Evolutionary conservation across 1,140 invertebrate species (phyloP).

Genomic region (Anagrus nilaparvatae): DNA sequence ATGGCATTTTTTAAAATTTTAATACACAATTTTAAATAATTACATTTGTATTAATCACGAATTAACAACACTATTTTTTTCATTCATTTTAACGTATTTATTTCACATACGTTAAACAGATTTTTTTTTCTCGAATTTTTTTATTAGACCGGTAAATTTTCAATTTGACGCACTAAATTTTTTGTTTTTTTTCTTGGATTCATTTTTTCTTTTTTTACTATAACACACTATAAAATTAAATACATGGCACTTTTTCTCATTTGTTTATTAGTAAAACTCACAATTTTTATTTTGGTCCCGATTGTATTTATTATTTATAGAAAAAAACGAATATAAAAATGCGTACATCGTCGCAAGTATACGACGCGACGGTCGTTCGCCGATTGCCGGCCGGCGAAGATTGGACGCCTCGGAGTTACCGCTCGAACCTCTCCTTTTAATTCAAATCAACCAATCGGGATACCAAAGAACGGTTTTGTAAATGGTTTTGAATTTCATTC

Average conservation of each 20-base stretch:
- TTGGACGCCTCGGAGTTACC: too few species aligned
- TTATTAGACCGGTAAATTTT: conserved; percentile 1
- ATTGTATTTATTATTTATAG: too few species aligned
- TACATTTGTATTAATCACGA: conserved; percentile 1
- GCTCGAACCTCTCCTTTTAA: too few species aligned
- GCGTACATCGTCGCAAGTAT: background rate
- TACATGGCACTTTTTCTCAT: conserved; percentile 4
- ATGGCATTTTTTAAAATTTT: conserved; percentile 32
- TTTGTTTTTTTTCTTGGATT: background rate
- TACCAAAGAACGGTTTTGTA: too few species aligned
- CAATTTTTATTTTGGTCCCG: background rate
- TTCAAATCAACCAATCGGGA: too few species aligned
- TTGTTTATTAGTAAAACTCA: background rate
- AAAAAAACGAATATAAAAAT: conserved; percentile 5
- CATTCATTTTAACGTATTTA: background rate
- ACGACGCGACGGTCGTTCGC: conserved; percentile 26
- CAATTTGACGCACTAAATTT: background rate
- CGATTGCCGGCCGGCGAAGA: conserved; percentile 24
- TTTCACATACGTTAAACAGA: background rate
- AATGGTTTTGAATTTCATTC: too few species aligned
- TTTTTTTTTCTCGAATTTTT: too few species aligned
- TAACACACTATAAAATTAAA: background rate
- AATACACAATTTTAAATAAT: background rate
- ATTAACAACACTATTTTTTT: background rate
- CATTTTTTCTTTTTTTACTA: background rate